Evolutionary conservation across 2,113 vertebrate species (phyloP), one percentile per base, ranked within the genome.

Genomic region (Cephalopholis sonnerati): DNA sequence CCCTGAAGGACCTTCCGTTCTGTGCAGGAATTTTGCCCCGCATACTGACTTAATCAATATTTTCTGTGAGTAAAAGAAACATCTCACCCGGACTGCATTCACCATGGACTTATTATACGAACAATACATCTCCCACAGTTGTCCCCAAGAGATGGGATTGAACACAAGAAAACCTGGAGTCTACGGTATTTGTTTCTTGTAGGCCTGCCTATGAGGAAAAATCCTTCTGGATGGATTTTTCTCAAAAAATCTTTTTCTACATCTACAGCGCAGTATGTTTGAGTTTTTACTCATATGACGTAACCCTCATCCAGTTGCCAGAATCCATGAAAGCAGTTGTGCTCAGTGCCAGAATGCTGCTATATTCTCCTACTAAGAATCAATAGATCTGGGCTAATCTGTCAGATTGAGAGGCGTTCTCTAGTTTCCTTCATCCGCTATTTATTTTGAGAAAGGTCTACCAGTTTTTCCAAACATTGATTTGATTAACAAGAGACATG

Each of bases 41-140:
- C 76, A 32, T 27, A 51, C 44, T 41, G 29, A 79, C 18, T 69
- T 70, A 85, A 88, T 91, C 88, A 87, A 78, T 84, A 83, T 46
- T 62, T 25, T 27, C 65, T 67, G 46, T 62, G 46, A 74, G 65
- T 18, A 69, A 63, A 81, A 82, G 17, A 78, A 63, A 63, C 41
- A 29, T 51, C 39, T 79, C 77, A 53, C 20, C 68, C 9, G 13
- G 25, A 58, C 70, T 82, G 39, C 54, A 73, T 83, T 81, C 54
- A 66, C 44, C 2, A 0, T 32, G 27, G 65, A 69, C 61, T 84
- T 87, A 67, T 74, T 82, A 54, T 29, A 68, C 3, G n/a, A 83
- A 70, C 82, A 85, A 83, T 68, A 71, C 64, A 58, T 76, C 53
- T 71, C 41, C 17, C 59, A 48, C 36, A 58, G 63, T 68, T 58